Percentiles rank a stretch among this genome's conserved stretches.
phyloP scores from a whole-genome alignment of 2,113 vertebrate species.

The Tetrao urogallus region DNA sequence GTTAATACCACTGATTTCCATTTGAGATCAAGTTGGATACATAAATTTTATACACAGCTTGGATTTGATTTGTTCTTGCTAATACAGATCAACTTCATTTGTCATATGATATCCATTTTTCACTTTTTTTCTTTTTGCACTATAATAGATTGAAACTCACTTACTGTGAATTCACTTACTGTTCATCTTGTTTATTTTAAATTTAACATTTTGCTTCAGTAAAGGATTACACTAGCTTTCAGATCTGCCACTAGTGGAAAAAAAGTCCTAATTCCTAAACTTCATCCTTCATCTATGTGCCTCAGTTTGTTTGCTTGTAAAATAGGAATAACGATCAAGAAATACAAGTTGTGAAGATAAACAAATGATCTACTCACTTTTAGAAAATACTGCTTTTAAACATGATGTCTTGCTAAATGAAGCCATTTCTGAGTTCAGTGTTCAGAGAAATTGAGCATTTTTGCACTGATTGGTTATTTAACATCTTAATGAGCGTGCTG shows the following conservation, averaged over 20 bases:
- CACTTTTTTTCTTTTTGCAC: not conserved
- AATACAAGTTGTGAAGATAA: not conserved
- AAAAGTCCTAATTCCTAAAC: not conserved
- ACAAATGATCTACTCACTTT: not conserved
- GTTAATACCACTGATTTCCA: not conserved
- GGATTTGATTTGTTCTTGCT: slow-evolving; percentile 9
- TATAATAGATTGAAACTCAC: not conserved
- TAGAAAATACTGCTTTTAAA: not conserved
- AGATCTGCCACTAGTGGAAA: not conserved
- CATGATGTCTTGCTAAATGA: not conserved
- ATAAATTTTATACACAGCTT: not conserved
- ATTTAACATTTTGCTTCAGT: not conserved
- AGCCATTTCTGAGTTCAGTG: not conserved
- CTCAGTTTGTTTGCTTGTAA: not conserved
- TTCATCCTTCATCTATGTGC: not conserved
- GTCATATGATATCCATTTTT: not conserved
- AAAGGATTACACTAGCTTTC: not conserved
- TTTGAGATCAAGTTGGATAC: not conserved
- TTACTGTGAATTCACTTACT: not conserved
- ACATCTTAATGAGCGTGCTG: not conserved
- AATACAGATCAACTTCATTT: not conserved
- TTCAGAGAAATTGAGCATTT: not conserved
- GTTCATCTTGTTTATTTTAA: not conserved
- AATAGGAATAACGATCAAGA: not conserved
- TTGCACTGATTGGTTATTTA: not conserved